Evolutionary conservation across 1,140 invertebrate genomes (phyloP), one percentile per base, ranked within the genome.

Genomic region (Calycopis cecrops): DNA sequence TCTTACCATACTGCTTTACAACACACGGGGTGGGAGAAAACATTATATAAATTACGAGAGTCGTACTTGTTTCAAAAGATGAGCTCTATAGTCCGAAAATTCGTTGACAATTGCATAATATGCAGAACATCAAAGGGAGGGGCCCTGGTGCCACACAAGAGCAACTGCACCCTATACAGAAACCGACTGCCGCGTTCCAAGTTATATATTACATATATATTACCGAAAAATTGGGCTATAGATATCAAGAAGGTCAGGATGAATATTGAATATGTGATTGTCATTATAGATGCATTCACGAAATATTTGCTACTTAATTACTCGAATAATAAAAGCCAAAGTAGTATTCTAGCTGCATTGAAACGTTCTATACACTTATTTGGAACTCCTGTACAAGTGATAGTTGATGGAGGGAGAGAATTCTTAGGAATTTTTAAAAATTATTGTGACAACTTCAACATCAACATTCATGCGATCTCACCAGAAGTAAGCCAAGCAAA

Each of bases 201-300:
- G 67, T 64, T 1, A 34, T 76, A 8, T n/a, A n/a, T n/a, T 73
- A 78, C 40, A 57, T 67, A 9, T 73, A 76, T 59, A 54, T 63
- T 10, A 42, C 65, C 4, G 75, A 73, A 9, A 63, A 64, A 51
- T 57, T 77, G 9, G 66, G 59, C 16, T 59, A 62, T 35, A 37
- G 49, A 12, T n/a, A n/a, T n/a, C n/a, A n/a, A n/a, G n/a, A n/a
- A n/a, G n/a, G n/a, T n/a, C n/a, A n/a, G n/a, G n/a, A n/a, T n/a
- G n/a, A n/a, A n/a, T n/a, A n/a, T n/a, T n/a, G n/a, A n/a, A n/a
- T n/a, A n/a, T n/a, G n/a, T n/a, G n/a, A n/a, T n/a, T n/a, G n/a
- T n/a, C n/a, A n/a, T n/a, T n/a, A n/a, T n/a, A n/a, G n/a, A n/a
- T n/a, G n/a, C n/a, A n/a, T n/a, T n/a, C n/a, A n/a, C n/a, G n/a